phyloP scores from a whole-genome alignment of 2,797 vertebrate genomes.

The Arnoldichthys spilopterus region DNA sequence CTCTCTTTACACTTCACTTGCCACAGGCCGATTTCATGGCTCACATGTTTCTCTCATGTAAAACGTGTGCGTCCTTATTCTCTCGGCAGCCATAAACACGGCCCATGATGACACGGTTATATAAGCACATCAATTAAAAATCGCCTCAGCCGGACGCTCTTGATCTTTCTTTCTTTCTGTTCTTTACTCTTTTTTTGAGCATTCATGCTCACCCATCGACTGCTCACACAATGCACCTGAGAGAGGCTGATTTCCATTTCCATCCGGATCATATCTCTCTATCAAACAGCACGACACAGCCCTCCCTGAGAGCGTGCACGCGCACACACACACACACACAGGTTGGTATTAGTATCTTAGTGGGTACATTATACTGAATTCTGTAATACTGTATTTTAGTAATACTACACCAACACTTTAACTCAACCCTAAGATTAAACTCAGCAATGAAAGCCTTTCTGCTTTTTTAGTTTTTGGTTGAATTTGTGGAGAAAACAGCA shows the following conservation, averaged over 20 bases:
- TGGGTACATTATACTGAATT: too few relatives aligned
- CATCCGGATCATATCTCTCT: conserved; percentile 6
- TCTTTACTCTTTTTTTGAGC: not conserved
- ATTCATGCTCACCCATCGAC: conserved; percentile 11
- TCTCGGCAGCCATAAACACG: conserved; percentile 36
- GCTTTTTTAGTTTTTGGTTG: too few relatives aligned
- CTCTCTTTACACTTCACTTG: conserved; percentile 34
- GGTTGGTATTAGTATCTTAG: too few relatives aligned
- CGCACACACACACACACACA: not conserved
- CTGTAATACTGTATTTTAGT: too few relatives aligned
- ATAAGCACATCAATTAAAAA: conserved; percentile 52
- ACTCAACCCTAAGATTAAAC: too few relatives aligned
- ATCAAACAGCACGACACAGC: not conserved
- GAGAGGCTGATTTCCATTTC: conserved; percentile 40
- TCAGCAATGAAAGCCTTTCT: too few relatives aligned
- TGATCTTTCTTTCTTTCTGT: conserved; percentile 3
- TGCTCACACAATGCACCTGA: conserved; percentile 30
- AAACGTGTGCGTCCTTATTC: conserved; percentile 38
- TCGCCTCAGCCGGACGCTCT: not conserved
- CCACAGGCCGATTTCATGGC: conserved; percentile 55
- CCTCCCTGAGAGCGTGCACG: not conserved
- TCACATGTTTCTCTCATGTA: conserved; percentile 56
- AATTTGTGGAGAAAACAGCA: too few relatives aligned
- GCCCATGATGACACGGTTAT: conserved; percentile 36
- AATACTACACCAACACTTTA: too few relatives aligned